Conservation (phyloP, 2,888 invertebrate genomes). For the Operophtera brumata region DNA sequence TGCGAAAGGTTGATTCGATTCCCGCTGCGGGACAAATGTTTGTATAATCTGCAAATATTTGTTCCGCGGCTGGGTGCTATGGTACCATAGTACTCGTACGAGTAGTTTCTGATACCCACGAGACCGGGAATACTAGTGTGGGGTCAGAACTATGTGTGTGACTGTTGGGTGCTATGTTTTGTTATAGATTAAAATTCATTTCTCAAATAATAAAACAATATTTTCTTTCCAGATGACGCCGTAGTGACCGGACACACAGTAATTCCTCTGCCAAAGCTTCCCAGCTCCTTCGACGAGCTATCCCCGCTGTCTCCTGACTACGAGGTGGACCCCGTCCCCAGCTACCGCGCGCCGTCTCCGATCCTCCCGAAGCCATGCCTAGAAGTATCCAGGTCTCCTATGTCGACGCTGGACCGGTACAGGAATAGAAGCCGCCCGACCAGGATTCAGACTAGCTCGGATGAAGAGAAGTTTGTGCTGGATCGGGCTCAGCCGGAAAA, state of each 20-base stretch:
- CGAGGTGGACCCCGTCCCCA: conserved; percentile 52
- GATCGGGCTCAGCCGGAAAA: conserved; percentile 83
- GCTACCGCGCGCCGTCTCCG: conserved; percentile 64
- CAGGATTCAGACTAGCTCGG: conserved; percentile 61
- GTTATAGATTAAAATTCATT: no score
- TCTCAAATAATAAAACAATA: not conserved
- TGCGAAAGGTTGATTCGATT: no score
- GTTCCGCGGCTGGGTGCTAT: no score
- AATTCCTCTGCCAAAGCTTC: conserved; percentile 83
- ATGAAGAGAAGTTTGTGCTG: conserved; percentile 86
- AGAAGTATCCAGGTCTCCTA: conserved; percentile 57
- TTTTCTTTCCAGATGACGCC: conserved; percentile 74
- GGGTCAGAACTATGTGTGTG: no score
- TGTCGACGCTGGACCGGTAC: conserved; percentile 75
- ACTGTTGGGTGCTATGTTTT: no score
- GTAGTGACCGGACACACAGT: conserved; percentile 83
- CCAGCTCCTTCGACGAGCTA: conserved; percentile 72
- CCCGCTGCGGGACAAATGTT: no score
- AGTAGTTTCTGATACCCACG: no score
- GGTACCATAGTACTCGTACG: no score
- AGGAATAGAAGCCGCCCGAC: conserved; percentile 66
- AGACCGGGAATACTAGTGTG: no score
- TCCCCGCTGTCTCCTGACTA: conserved; percentile 65
- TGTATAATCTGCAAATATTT: no score
- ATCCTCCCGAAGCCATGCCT: conserved; percentile 54